Evolutionary conservation across 2,113 vertebrate species (phyloP), one percentile per base, ranked within the genome.

Genomic region (Saguinus midas): DNA sequence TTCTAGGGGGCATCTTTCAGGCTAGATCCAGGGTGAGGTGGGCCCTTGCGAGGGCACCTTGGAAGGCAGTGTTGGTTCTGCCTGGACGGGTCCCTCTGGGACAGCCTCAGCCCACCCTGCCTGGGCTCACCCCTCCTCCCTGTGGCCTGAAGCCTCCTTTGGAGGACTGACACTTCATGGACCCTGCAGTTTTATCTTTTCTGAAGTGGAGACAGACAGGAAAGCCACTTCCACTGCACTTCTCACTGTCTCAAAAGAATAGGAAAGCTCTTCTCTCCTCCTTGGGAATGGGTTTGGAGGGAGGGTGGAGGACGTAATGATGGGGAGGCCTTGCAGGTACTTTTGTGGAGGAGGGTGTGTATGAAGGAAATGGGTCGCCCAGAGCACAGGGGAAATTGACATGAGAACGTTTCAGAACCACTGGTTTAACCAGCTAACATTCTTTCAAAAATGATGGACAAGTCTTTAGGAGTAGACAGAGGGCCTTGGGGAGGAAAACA

Each of bases 341-440:
- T 43, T 50, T 6, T 23, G 58, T n/a, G 16, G 43, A 87, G 29
- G 64, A 76, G 32, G 32, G 27, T 27, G 25, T 27, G 20, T 16
- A 9, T 52, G 17, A 37, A 88, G 81, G 43, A 92, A 64, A 61
- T n/a, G 17, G 20, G 37, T 64, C 70, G 35, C 58, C 58, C 72
- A 32, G 85, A 66, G 50, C 18, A 4, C 66, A 23, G 70, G 50
- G 40, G n/a, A 35, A 83, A 78, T 72, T 37, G 20, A 91, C 76
- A 23, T 32, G 73, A 94, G 91, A 95, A 88, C 17, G 25, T 96
- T 95, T 72, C 78, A 95, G 89, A 90, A 87, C 55, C 8, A 25
- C 66, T 61, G 43, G 50, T 75, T 85, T 73, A 97, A 90, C 58
- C 11, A 85, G 66, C 35, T 76, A 48, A 57, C 72, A 70, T 78